Evolutionary conservation across 53 echinoderm and acorn worm genomes (phyloP).

Genomic region (Stichopus horrens): DNA sequence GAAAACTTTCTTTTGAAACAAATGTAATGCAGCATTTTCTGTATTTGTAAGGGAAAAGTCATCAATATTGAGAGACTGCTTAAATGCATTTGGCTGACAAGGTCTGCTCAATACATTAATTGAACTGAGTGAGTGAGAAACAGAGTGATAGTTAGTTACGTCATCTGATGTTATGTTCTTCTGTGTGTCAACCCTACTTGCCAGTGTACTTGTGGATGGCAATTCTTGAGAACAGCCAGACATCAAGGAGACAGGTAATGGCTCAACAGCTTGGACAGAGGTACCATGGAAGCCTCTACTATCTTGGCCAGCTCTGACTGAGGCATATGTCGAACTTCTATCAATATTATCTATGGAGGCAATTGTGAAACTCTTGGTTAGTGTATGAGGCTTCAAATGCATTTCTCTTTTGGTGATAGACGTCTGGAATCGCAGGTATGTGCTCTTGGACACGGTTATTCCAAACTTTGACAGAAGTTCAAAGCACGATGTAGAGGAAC

Average conservation of each 20-base stretch:
- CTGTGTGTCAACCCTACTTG: not conserved
- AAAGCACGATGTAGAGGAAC: slow-evolving; percentile 43
- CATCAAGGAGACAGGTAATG: not conserved
- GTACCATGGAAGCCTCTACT: slow-evolving; percentile 36
- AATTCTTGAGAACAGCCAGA: not conserved
- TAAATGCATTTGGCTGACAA: not conserved
- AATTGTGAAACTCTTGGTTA: slow-evolving; percentile 14
- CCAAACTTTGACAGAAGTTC: slow-evolving; percentile 22
- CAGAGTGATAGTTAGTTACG: not conserved
- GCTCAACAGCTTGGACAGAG: slow-evolving; percentile 25
- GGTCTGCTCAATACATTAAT: not conserved
- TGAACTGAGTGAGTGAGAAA: not conserved
- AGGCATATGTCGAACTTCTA: slow-evolving; percentile 19
- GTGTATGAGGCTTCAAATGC: not conserved
- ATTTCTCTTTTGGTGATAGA: slow-evolving; percentile 22
- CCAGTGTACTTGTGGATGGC: not conserved
- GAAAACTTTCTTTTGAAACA: slow-evolving; percentile 3
- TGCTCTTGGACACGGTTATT: slow-evolving; percentile 34
- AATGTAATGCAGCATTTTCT: not conserved
- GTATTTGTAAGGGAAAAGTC: slow-evolving; percentile 19
- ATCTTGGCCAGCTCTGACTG: not conserved
- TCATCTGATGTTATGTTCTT: not conserved
- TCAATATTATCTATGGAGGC: slow-evolving; percentile 44
- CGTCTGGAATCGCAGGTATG: slow-evolving; percentile 36
- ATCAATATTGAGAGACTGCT: not conserved